Evolutionary conservation across 2,888 invertebrate species (phyloP).

Genomic region (Idaea straminata): DNA sequence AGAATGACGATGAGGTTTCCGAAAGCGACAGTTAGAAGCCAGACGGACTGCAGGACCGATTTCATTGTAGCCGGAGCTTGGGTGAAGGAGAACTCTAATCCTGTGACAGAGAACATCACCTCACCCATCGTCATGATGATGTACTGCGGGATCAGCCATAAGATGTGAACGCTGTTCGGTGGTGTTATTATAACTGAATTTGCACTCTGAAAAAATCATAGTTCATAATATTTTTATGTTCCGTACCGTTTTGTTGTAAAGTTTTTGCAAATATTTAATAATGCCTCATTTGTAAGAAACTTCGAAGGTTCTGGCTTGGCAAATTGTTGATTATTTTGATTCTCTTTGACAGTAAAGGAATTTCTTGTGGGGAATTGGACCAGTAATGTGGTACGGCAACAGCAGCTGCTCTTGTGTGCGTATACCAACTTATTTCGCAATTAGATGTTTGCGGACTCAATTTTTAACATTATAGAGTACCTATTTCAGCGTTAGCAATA

Average conservation of each 20-base stretch:
- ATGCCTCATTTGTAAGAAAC: too few relatives aligned
- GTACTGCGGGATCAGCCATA: constrained; percentile 95
- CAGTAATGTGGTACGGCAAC: too few relatives aligned
- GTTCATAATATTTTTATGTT: not conserved
- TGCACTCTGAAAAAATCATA: constrained; percentile 41
- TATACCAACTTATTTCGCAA: too few relatives aligned
- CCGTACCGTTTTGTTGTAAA: too few relatives aligned
- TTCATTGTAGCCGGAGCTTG: constrained; percentile 97
- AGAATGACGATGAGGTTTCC: constrained; percentile 96
- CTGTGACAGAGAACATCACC: constrained; percentile 97
- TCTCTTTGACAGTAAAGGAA: too few relatives aligned
- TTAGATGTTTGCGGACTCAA: too few relatives aligned
- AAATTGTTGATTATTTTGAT: too few relatives aligned
- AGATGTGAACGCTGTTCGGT: constrained; percentile 88
- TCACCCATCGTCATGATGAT: constrained; percentile 95
- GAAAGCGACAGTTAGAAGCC: constrained; percentile 95
- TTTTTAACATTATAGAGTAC: too few relatives aligned
- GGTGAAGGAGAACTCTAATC: constrained; percentile 96
- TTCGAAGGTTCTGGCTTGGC: too few relatives aligned
- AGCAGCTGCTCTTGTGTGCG: too few relatives aligned
- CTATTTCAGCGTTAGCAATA: constrained; percentile 16
- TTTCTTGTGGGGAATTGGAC: too few relatives aligned
- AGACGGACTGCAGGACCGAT: constrained; percentile 94
- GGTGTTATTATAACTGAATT: constrained; percentile 77
- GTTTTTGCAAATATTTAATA: too few relatives aligned